Evolutionary conservation across 2,797 vertebrate species (phyloP), one percentile per base, ranked within the genome.

Genomic region (Scleropages formosus): DNA sequence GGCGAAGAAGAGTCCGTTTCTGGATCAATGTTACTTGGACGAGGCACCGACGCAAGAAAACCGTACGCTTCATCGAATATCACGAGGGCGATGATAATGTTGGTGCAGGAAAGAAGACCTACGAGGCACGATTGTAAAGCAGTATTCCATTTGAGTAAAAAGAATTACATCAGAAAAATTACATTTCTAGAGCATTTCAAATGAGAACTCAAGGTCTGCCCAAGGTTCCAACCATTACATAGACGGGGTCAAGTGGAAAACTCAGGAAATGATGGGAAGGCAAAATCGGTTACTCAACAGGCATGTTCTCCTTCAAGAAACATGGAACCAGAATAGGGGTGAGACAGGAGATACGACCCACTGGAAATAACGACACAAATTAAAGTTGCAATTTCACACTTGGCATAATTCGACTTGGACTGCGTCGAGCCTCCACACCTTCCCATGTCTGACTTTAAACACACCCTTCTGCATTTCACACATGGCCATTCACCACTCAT

Each of bases 1-100:
- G 80, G 83, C 74, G 68, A 83, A 85, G 85, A 85, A 89, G 84
- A 87, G 88, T 84, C 85, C 85, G 84, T 87, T 88, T 86, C 87
- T 89, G 89, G 87, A 88, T 89, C 47, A 18, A 11, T 27, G 51
- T 53, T 70, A 51, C 16, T 24, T 22, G 27, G 67, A 15, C 10
- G 24, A 26, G 2, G 58, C 20, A n/a, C 53, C 27, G 31, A n/a
- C 27, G 12, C 26, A 11, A n/a, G 31, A 24, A 4, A 67, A 64
- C 27, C 18, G 47, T 4, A 11, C 22, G 44, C 58, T 18, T 31
- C 26, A 51, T 39, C 49, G 26, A 44, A 13, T 47, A 53, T 68
- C 39, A 65, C 7, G 24, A 13, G 39, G 73, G 65, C n/a, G 65
- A 44, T 12, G 65, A 67, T 1, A 44, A 67, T n/a, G 65, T 13